Percentiles rank a stretch among this genome's conserved stretches.
Conservation (phyloP, 2,797 vertebrate species). For the Melanotaenia trifasciata region DNA sequence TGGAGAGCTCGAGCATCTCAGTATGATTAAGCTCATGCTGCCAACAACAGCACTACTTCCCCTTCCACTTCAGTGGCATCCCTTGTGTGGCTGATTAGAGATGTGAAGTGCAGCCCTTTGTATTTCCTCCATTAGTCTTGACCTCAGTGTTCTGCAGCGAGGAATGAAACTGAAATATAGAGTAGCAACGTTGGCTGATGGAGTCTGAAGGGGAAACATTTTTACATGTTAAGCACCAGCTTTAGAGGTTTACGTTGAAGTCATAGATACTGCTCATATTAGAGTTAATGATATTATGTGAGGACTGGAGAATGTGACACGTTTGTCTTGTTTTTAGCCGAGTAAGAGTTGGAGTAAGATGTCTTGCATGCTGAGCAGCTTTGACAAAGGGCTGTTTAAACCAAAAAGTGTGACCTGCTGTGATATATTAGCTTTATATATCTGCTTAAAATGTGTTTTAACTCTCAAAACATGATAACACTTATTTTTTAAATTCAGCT, state of each 20-base stretch:
- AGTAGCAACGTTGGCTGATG: constrained; percentile 4
- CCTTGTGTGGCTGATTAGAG: constrained; percentile 45
- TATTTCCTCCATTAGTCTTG: constrained; percentile 29
- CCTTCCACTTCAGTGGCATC: constrained; percentile 19
- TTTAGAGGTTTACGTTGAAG: constrained; percentile 7
- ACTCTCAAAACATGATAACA: not conserved
- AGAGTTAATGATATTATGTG: not conserved
- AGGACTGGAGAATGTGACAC: constrained; percentile 19
- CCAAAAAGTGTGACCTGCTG: constrained; percentile 43
- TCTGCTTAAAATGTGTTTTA: constrained; percentile 4
- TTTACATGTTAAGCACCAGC: constrained; percentile 18
- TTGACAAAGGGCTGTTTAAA: constrained; percentile 58
- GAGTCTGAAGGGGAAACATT: constrained; percentile 4
- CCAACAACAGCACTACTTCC: constrained; percentile 26
- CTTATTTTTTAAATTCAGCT: not conserved
- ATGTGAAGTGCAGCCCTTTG: constrained; percentile 12
- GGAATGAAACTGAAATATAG: not conserved
- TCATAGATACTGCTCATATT: constrained; percentile 8
- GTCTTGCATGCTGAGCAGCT: constrained; percentile 32
- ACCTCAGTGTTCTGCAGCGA: constrained; percentile 18
- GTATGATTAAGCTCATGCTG: constrained; percentile 42
- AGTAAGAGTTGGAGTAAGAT: not conserved
- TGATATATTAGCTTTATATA: constrained; percentile 3
- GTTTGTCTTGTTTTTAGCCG: constrained; percentile 10
- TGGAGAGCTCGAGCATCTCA: constrained; percentile 39